These are phyloP conservation scores for Ophiodon elongatus DNA, from an alignment of 2,113 vertebrate species.

Conservation along the genomic window DNA sequence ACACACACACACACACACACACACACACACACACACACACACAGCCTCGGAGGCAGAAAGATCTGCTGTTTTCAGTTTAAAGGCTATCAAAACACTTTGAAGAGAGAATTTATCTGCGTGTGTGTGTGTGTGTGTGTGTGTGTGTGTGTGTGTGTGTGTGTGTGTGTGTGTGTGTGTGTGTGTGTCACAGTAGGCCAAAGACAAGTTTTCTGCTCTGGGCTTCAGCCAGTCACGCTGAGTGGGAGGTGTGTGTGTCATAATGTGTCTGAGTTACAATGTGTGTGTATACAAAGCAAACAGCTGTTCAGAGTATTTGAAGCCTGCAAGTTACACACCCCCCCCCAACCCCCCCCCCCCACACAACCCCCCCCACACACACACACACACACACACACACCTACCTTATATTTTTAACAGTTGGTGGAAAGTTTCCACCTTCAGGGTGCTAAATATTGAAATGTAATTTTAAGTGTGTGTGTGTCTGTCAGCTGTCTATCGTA, in stretches of 20 bases:
- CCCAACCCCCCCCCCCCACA: not conserved
- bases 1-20: slow-evolving; percentile 18
- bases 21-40: slow-evolving; percentile 10
- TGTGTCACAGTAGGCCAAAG: slow-evolving; percentile 31
- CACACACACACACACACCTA: slow-evolving; percentile 22
- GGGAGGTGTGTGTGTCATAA: slow-evolving; percentile 41
- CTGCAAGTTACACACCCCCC: slow-evolving; percentile 25
- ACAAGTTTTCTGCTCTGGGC: slow-evolving; percentile 57
- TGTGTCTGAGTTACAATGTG: slow-evolving; percentile 24
- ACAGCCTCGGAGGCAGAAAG: slow-evolving; percentile 40
- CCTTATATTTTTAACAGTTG: slow-evolving; percentile 15
- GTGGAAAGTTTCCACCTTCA: slow-evolving; percentile 60
- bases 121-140: slow-evolving; percentile 35
- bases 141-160: too few species aligned
- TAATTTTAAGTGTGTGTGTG: slow-evolving; percentile 52
- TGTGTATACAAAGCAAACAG: slow-evolving; percentile 52
- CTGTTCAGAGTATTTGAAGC: slow-evolving; percentile 50
- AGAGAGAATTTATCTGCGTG: slow-evolving; percentile 42
- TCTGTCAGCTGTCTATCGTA: slow-evolving; percentile 11
- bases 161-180: slow-evolving; percentile 38
- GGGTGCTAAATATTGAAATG: slow-evolving; percentile 72
- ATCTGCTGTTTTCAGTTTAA: slow-evolving; percentile 67
- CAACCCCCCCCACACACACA: slow-evolving; percentile 16
- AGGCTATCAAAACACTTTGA: slow-evolving; percentile 67
- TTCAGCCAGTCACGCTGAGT: slow-evolving; percentile 61